Evolutionary conservation across 2,113 vertebrate species (phyloP), one percentile per base, ranked within the genome.

Genomic region (Periophthalmus modestus): DNA sequence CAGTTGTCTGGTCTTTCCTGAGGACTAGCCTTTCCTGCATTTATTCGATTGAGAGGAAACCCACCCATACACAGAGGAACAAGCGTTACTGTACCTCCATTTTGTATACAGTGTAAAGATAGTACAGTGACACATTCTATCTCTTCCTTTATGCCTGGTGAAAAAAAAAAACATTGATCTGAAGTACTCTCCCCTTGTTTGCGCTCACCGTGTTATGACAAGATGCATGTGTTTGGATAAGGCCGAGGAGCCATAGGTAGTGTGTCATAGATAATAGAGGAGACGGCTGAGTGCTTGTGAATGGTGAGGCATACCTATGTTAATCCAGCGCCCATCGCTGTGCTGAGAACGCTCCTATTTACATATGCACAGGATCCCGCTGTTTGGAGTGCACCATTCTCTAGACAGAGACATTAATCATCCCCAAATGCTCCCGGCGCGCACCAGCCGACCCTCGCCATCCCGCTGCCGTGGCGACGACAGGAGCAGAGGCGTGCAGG

Each of bases 361-460:
- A 94, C 95, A 95, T 94, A 94, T 93, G 92, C 89, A 80, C 90
- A 95, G 95, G 92, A 92, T 95, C 97, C 95, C 28, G 95, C 96
- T 91, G 97, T 94, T 96, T 91, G 74, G 81, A 88, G 93, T 93
- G 89, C 94, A 95, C 93, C 0, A 89, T 93, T 93, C 85, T 82
- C 91, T 88, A 93, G 96, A 97, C 97, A 97, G 93, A 92, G 94
- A 95, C 95, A 97, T 98, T 97, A 98, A 96, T 97, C 97, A 98
- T 93, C 85, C 90, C 92, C 92, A 95, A 93, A 94, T 93, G 88
- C 95, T 95, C 95, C 95, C 66, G 94, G 95, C 78, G 93, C 0
- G 95, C 86, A 73, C 85, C 72, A 94, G 87, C 94, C 89, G 89
- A 94, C 95, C 94, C 94, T 92, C 89, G 94, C 94, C 92, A 92